A percentile compares a stretch with the other conserved stretches of the same genome.
These are phyloP conservation scores for Paracentrotus lividus DNA, from an alignment of 53 echinoderm and acorn worm species.

Conservation along the genomic window DNA sequence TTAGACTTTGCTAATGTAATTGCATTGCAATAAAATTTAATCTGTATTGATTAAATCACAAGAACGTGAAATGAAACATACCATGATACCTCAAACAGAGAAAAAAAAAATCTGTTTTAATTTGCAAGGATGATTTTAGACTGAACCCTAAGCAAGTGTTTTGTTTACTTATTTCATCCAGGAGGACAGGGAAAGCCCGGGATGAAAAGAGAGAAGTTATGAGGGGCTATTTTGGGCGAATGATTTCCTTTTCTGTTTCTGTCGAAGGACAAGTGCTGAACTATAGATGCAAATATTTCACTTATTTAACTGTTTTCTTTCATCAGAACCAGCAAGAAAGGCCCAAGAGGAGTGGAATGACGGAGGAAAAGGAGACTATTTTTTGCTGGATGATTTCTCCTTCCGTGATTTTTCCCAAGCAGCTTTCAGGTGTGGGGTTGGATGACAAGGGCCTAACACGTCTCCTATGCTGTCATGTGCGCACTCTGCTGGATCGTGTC, in stretches of 20 bases:
- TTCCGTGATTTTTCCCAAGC: background rate
- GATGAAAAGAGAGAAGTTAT: too few species aligned
- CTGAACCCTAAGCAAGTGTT: too few species aligned
- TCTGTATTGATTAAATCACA: too few species aligned
- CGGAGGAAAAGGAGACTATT: background rate
- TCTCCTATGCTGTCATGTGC: conserved; percentile 11
- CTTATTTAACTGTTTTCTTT: background rate
- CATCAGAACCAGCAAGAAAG: background rate
- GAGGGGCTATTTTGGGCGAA: too few species aligned
- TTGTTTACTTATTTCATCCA: too few species aligned
- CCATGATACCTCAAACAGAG: background rate
- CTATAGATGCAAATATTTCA: background rate
- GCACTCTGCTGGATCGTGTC: conserved; percentile 15
- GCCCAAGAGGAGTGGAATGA: background rate
- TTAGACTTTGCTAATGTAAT: background rate
- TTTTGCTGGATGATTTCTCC: background rate
- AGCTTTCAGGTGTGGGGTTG: conserved; percentile 58
- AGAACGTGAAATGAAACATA: too few species aligned
- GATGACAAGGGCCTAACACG: conserved; percentile 10
- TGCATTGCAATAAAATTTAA: too few species aligned
- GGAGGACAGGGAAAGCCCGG: too few species aligned
- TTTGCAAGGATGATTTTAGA: too few species aligned
- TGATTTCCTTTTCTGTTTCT: too few species aligned
- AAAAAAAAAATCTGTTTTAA: background rate
- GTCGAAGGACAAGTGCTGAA: background rate